Conservation (phyloP, 1,140 invertebrate genomes). For the Gyrodactylus bullatarudis region DNA sequence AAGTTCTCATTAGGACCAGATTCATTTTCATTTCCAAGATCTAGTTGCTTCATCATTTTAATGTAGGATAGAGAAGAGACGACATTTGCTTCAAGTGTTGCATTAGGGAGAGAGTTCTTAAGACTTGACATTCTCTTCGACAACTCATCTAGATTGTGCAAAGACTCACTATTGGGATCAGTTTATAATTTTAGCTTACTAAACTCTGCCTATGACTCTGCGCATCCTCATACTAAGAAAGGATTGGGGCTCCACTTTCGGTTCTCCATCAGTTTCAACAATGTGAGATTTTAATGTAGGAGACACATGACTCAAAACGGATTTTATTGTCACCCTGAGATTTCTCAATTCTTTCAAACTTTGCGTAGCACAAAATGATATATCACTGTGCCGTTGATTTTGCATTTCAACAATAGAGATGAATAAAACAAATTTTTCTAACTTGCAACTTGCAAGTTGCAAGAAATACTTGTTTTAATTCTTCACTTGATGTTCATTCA, state of each 20-base stretch:
- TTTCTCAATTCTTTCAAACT: neutral
- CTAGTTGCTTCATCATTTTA: neutral
- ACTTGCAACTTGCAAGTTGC: no score
- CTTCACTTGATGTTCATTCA: no score
- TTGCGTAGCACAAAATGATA: neutral
- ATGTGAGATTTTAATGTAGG: neutral
- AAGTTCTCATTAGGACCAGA: no score
- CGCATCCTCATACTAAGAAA: neutral
- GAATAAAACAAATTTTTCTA: no score
- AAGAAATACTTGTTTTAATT: no score
- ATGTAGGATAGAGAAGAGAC: neutral
- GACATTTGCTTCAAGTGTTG: neutral
- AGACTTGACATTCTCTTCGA: neutral
- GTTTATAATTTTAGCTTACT: neutral
- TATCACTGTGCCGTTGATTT: neutral
- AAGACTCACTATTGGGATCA: neutral
- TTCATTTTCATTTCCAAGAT: neutral
- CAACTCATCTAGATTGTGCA: neutral
- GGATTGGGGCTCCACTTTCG: neutral
- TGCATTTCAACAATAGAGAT: no score
- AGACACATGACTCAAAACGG: neutral
- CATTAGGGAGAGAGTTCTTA: neutral
- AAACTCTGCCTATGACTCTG: neutral
- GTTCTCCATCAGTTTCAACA: neutral
- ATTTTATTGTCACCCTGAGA: neutral